Conservation (phyloP, 2,888 invertebrate species). For the Polyommatus icarus region DNA sequence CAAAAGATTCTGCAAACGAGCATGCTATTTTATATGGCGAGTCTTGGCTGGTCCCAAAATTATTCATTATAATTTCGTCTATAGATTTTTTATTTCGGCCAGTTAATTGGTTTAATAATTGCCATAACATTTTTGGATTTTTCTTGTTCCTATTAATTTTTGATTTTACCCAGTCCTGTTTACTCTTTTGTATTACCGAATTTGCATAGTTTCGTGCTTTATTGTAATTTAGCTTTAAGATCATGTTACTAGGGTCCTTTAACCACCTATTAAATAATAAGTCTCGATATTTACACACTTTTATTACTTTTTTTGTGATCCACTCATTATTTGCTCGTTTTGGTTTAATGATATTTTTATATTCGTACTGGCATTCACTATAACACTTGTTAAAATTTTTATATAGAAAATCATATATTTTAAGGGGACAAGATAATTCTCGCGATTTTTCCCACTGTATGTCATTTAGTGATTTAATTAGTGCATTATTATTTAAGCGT, state of each 20-base stretch:
- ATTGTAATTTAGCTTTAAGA: background rate
- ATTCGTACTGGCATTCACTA: background rate
- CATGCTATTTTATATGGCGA: background rate
- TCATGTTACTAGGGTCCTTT: background rate
- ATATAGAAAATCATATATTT: conserved; percentile 2
- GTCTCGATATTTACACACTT: background rate
- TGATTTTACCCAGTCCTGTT: background rate
- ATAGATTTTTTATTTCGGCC: background rate
- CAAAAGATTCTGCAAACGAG: conserved; percentile 7
- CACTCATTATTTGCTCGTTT: background rate
- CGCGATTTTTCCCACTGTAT: background rate
- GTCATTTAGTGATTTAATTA: background rate
- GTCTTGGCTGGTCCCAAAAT: background rate
- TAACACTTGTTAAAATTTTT: background rate
- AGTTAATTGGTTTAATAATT: background rate
- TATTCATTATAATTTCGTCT: background rate
- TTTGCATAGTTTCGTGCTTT: conserved; percentile 14
- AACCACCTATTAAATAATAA: background rate
- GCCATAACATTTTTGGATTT: conserved; percentile 8
- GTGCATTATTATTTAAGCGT: background rate
- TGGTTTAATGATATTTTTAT: background rate
- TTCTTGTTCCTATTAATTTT: background rate
- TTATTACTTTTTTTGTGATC: background rate
- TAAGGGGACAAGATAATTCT: background rate
- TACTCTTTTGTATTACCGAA: background rate